A percentile compares a stretch with the other conserved stretches of the same genome.
Evolutionary conservation across 2,797 vertebrate species (phyloP).

Genomic region (Sebastes vulpes): DNA sequence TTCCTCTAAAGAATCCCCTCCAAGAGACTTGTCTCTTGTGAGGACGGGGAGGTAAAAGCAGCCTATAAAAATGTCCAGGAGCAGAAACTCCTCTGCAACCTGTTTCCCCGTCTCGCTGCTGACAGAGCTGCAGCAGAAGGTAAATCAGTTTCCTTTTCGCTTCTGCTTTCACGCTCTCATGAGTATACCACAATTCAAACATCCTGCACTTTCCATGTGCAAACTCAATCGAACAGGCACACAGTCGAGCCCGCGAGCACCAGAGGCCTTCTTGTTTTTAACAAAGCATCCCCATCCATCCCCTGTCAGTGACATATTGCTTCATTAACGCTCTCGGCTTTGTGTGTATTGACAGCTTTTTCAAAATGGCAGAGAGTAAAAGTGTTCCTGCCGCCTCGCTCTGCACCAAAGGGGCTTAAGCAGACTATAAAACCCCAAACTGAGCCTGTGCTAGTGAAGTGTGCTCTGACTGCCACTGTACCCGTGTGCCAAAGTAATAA

Average conservation of each 20-base stretch:
- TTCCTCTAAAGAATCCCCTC: constrained; percentile 44
- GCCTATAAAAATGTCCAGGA: constrained; percentile 56
- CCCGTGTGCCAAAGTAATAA: constrained; percentile 56
- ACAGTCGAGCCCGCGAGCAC: constrained; percentile 17
- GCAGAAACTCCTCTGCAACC: constrained; percentile 50
- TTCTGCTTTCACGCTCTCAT: constrained; percentile 48
- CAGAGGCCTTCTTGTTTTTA: constrained; percentile 53
- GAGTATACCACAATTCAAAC: constrained; percentile 35
- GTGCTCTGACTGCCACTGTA: constrained; percentile 54
- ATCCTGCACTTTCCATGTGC: constrained; percentile 40
- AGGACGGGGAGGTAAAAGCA: constrained; percentile 42
- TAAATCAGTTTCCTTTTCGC: constrained; percentile 57
- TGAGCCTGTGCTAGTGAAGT: constrained; percentile 31
- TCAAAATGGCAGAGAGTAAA: constrained; percentile 63
- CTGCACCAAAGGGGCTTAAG: constrained; percentile 60
- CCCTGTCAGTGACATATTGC: constrained; percentile 54
- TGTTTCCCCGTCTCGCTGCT: constrained; percentile 42
- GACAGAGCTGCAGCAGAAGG: constrained; percentile 53
- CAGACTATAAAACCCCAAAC: constrained; percentile 42
- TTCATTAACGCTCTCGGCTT: constrained; percentile 67
- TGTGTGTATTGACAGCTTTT: constrained; percentile 62
- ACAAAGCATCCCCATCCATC: constrained; percentile 45
- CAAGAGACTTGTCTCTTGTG: constrained; percentile 33
- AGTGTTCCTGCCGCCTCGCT: constrained; percentile 40
- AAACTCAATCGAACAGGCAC: constrained; percentile 39